Evolutionary conservation across 2,888 invertebrate species (phyloP).

Genomic region (Ditula angustiorana): DNA sequence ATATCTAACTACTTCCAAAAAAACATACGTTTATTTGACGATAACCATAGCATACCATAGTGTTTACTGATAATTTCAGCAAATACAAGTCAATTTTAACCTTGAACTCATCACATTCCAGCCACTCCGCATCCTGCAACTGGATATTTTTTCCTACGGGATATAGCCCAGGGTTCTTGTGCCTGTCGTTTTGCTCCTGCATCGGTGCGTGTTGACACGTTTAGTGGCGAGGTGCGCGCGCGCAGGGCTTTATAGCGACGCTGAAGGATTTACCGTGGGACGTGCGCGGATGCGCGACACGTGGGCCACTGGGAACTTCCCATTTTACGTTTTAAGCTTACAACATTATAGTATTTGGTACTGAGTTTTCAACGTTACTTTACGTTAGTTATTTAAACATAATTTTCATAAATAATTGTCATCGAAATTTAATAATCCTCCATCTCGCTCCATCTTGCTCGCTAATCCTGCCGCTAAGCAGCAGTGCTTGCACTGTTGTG

Average conservation of each 20-base stretch:
- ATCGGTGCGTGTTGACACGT: slow-evolving; percentile 43
- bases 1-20: too few relatives aligned
- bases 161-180: slow-evolving; percentile 30
- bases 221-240: slow-evolving; percentile 37
- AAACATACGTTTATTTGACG: too few relatives aligned
- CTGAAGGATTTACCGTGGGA: slow-evolving; percentile 52
- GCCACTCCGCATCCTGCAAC: not conserved
- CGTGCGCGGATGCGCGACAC: slow-evolving; percentile 45
- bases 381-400: too few relatives aligned
- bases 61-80: not conserved
- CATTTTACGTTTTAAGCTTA: not conserved
- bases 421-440: too few relatives aligned
- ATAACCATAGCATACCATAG: too few relatives aligned
- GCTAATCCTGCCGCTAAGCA: too few relatives aligned
- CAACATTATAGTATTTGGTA: not conserved
- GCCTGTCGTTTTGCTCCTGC: slow-evolving; percentile 29
- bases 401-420: too few relatives aligned
- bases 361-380: too few relatives aligned
- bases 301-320: slow-evolving; percentile 1
- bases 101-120: not conserved
- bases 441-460: too few relatives aligned
- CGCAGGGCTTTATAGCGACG: slow-evolving; percentile 35
- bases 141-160: slow-evolving; percentile 34
- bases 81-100: too few relatives aligned
- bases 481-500: too few relatives aligned